Conservation (phyloP, 2,113 vertebrate species). For the Nanorana parkeri region DNA sequence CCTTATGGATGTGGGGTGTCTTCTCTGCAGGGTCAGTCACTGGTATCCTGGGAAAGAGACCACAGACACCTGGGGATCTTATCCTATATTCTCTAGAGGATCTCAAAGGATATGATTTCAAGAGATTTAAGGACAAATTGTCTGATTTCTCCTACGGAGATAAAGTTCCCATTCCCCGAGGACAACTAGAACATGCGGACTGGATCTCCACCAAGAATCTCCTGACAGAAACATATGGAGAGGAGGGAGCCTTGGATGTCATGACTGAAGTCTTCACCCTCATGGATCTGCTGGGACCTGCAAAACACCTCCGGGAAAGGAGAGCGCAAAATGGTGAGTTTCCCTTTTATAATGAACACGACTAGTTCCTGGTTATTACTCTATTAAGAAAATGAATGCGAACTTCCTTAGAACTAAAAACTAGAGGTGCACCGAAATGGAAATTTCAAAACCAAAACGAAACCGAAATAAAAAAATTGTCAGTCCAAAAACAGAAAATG, state of each 20-base stretch:
- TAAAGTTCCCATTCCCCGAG: neutral
- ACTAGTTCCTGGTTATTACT: too few relatives aligned
- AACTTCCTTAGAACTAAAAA: too few relatives aligned
- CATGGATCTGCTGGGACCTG: neutral
- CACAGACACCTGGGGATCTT: neutral
- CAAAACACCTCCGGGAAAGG: neutral
- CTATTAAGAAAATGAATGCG: too few relatives aligned
- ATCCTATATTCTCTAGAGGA: slow-evolving; percentile 8
- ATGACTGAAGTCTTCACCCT: neutral
- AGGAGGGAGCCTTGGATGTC: neutral
- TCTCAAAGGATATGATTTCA: slow-evolving; percentile 18
- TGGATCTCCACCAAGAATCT: neutral
- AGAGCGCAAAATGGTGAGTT: neutral
- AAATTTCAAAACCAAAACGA: too few relatives aligned
- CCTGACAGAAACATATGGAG: slow-evolving; percentile 1
- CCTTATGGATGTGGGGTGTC: too few relatives aligned
- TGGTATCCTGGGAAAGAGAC: neutral
- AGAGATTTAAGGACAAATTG: slow-evolving; percentile 41
- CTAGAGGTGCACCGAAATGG: too few relatives aligned
- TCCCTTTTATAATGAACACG: neutral
- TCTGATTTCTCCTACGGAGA: neutral
- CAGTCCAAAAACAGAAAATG: too few relatives aligned
- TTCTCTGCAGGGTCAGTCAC: neutral
- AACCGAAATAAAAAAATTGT: too few relatives aligned
- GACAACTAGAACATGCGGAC: neutral